Percentiles rank a stretch among this genome's conserved stretches.
These are phyloP conservation scores for Nudaria mundana DNA, from an alignment of 2,888 invertebrate species.

Conservation along the genomic window DNA sequence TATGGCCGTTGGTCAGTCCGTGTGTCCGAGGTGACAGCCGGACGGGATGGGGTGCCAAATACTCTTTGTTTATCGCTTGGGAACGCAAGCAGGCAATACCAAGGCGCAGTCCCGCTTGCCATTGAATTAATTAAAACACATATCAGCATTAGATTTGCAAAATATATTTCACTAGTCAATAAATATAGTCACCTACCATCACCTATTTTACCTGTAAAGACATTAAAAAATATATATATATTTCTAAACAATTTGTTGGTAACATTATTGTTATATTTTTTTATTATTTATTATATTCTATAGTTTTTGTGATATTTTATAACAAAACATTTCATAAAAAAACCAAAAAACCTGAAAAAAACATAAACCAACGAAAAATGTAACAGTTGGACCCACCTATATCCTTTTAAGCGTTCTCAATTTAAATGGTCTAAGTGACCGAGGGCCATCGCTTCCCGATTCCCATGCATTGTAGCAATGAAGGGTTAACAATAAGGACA, in stretches of 20 bases:
- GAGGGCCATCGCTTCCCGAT: constrained; percentile 63
- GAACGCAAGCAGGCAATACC: constrained; percentile 29
- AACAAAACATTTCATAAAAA: background rate
- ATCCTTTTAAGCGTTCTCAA: constrained; percentile 39
- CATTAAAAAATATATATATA: no score
- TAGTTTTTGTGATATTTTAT: no score
- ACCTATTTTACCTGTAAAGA: no score
- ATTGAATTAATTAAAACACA: constrained; percentile 11
- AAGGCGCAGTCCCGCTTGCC: constrained; percentile 12
- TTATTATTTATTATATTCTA: no score
- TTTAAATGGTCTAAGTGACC: constrained; percentile 61
- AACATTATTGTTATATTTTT: no score
- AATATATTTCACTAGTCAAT: background rate
- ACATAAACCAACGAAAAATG: constrained; percentile 12
- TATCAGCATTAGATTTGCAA: background rate
- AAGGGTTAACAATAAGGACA: constrained; percentile 71
- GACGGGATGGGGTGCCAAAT: constrained; percentile 40
- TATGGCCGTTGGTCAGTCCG: constrained; percentile 62
- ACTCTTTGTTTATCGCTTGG: constrained; percentile 48
- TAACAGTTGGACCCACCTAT: constrained; percentile 24
- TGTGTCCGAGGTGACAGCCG: constrained; percentile 40
- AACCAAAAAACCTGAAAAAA: background rate
- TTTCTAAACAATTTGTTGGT: no score
- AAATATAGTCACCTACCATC: no score
- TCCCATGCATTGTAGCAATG: constrained; percentile 70